Conservation (phyloP, 2,888 invertebrate species). For the Thera obeliscata region DNA sequence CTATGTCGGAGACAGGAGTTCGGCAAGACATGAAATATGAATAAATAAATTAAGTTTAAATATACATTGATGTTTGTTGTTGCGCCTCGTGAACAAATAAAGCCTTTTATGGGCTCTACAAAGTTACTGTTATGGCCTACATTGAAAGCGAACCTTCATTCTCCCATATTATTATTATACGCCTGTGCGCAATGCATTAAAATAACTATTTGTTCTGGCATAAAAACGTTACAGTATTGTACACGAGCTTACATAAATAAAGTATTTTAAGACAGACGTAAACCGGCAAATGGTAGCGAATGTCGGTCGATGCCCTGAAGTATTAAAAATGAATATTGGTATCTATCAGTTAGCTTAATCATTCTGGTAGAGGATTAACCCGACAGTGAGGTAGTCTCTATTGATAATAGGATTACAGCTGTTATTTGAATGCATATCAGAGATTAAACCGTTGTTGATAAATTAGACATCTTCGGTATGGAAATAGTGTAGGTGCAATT, state of each 20-base stretch:
- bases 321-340: slow-evolving; percentile 34
- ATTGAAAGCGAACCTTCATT: slow-evolving; percentile 22
- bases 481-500: background rate
- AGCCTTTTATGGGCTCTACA: slow-evolving; percentile 5
- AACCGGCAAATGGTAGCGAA: slow-evolving; percentile 29
- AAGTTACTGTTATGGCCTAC: background rate
- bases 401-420: background rate
- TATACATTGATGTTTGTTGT: slow-evolving; percentile 22
- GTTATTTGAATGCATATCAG: slow-evolving; percentile 1
- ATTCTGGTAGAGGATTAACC: slow-evolving; percentile 37
- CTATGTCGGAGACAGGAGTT: slow-evolving; percentile 18
- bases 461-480: background rate
- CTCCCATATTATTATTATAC: slow-evolving; percentile 18
- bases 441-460: background rate
- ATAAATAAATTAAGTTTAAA: slow-evolving; percentile 7
- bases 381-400: background rate
- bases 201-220: slow-evolving; percentile 35
- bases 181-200: slow-evolving; percentile 27
- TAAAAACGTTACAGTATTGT: slow-evolving; percentile 38
- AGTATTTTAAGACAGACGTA: slow-evolving; percentile 39
- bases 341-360: slow-evolving; percentile 30
- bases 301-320: slow-evolving; percentile 36
- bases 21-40: slow-evolving; percentile 21
- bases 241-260: slow-evolving; percentile 37
- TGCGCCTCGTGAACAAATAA: slow-evolving; percentile 7